Evolutionary conservation across 2,797 vertebrate genomes (phyloP).

Genomic region (Halcyon chelicuti): DNA sequence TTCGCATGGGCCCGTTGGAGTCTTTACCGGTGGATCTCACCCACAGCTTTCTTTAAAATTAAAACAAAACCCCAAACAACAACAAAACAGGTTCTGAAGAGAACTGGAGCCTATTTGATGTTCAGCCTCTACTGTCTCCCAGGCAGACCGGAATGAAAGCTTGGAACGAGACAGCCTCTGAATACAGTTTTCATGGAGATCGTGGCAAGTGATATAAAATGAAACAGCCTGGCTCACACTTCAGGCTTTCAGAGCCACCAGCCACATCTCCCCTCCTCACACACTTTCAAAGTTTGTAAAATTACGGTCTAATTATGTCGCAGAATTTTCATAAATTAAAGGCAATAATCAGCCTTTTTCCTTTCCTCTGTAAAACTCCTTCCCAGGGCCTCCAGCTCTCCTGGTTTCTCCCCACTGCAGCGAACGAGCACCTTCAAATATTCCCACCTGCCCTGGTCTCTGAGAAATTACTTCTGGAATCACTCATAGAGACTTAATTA

Average conservation of each 20-base stretch:
- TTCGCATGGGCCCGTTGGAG: constrained; percentile 58
- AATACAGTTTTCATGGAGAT: constrained; percentile 19
- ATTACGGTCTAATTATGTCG: not conserved
- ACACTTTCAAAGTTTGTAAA: not conserved
- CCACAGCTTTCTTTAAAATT: constrained; percentile 30
- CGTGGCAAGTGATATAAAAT: constrained; percentile 34
- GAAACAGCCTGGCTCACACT: not conserved
- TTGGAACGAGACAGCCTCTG: constrained; percentile 26
- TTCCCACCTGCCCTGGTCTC: not conserved
- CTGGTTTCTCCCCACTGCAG: not conserved
- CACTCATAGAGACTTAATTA: not conserved
- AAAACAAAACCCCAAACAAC: not conserved
- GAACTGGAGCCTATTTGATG: constrained; percentile 61
- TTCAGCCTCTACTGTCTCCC: constrained; percentile 67
- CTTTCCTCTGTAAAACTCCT: not conserved
- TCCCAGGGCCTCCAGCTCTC: not conserved
- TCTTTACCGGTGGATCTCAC: constrained; percentile 65
- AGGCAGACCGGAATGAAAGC: constrained; percentile 65
- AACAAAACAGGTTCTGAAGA: constrained; percentile 49
- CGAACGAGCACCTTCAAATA: not conserved
- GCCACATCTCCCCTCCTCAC: not conserved
- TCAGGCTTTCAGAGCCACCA: not conserved
- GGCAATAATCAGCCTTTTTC: not conserved
- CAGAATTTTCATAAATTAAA: not conserved
- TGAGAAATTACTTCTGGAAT: not conserved